These are phyloP conservation scores for Notospermus geniculatus DNA, from an alignment of 1,140 invertebrate genomes.

Conservation along the genomic window DNA sequence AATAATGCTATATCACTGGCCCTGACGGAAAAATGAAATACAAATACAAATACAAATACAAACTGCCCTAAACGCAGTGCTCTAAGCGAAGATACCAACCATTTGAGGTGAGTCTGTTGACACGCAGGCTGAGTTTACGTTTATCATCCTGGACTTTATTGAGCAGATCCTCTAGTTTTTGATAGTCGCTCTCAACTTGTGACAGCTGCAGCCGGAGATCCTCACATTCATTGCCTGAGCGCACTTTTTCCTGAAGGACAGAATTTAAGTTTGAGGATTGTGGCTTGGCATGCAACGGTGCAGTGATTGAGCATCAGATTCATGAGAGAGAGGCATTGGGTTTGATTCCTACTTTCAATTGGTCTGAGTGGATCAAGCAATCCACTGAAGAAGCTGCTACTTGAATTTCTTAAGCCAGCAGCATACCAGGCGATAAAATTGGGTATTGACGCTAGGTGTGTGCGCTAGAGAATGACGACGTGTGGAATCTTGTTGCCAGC, in stretches of 20 bases:
- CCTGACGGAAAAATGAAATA: background rate
- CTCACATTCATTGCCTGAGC: constrained; percentile 35
- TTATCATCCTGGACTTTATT: constrained; percentile 53
- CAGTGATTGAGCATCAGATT: background rate
- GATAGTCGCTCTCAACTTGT: constrained; percentile 35
- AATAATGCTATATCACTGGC: too few relatives aligned
- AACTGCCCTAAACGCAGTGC: background rate
- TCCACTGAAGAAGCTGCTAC: too few relatives aligned
- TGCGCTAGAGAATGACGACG: too few relatives aligned
- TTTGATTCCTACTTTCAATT: background rate
- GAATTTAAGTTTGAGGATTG: background rate
- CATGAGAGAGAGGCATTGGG: background rate
- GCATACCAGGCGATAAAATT: too few relatives aligned
- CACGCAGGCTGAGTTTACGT: constrained; percentile 41
- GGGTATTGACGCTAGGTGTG: too few relatives aligned
- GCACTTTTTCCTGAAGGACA: constrained; percentile 42
- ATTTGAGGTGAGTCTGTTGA: constrained; percentile 49
- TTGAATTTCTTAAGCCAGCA: too few relatives aligned
- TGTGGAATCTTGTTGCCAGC: too few relatives aligned
- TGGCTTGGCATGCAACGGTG: too few relatives aligned
- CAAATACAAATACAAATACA: background rate
- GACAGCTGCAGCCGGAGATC: constrained; percentile 34
- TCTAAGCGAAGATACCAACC: constrained; percentile 29
- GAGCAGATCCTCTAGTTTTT: constrained; percentile 45
- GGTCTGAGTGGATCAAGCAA: too few relatives aligned